Percentiles rank a stretch among this genome's conserved stretches.
These are phyloP conservation scores for Folsomia candida DNA, from an alignment of 2,888 invertebrate species.

Conservation along the genomic window DNA sequence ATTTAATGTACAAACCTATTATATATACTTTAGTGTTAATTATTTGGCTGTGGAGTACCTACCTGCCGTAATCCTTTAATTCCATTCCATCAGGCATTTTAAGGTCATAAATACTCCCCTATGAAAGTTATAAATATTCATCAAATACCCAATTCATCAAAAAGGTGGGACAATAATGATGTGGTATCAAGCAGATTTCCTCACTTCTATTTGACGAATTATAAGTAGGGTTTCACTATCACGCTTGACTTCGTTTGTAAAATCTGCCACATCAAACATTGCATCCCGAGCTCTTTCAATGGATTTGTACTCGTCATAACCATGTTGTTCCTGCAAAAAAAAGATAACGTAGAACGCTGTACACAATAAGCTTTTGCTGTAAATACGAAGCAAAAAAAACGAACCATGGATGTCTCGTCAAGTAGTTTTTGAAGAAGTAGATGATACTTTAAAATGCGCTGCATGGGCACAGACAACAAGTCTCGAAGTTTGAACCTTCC, in stretches of 20 bases:
- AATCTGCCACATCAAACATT: conserved; percentile 94
- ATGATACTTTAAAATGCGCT: conserved; percentile 95
- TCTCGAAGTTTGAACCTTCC: conserved; percentile 92
- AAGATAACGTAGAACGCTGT: not conserved
- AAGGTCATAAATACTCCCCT: conserved; percentile 79
- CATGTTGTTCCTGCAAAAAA: conserved; percentile 41
- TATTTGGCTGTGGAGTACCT: no score
- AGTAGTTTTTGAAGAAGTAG: conserved; percentile 84
- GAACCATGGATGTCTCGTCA: conserved; percentile 77
- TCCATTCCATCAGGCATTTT: conserved; percentile 75
- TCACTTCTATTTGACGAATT: conserved; percentile 82
- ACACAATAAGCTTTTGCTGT: no score
- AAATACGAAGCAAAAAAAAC: conserved; percentile 44
- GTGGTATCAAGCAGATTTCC: conserved; percentile 44
- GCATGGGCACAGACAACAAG: conserved; percentile 96
- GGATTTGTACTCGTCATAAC: conserved; percentile 48
- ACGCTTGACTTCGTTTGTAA: conserved; percentile 95
- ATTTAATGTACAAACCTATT: no score
- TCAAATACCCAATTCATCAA: conserved; percentile 9
- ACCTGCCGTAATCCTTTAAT: conserved; percentile 88
- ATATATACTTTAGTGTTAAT: no score
- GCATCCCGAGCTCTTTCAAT: conserved; percentile 72
- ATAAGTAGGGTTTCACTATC: conserved; percentile 90
- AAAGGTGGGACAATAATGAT: not conserved
- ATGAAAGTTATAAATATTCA: conserved; percentile 1